Evolutionary conservation across 1,140 invertebrate genomes (phyloP), one percentile per base, ranked within the genome.

Genomic region (Formica exsecta): DNA sequence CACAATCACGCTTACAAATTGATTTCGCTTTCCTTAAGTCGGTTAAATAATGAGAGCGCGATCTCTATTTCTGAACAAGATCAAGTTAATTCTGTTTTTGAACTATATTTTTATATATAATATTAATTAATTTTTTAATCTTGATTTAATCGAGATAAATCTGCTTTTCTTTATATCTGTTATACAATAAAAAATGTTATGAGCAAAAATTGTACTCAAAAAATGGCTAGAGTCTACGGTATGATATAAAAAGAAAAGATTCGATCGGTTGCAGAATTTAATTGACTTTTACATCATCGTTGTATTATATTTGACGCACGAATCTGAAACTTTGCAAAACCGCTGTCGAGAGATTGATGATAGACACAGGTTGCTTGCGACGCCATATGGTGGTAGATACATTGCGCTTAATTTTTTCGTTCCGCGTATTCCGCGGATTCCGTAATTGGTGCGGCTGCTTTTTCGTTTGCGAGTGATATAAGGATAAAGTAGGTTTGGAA

Each of bases 381-480:
- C 68, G 79, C 79, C 79, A 83, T 83, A 83, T 74, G 66, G 54
- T 61, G 79, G 62, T 44, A 81, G 51, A 81, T 73, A 81, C 51
- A 81, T 29, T n/a, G 77, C 51, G 38, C 38, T 44, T 51, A 5
- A 51, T 25, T 51, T 22, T 71, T 59, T 71, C 51, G 16, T 70
- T 57, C 16, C 32, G 3, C 65, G 65, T 51, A 19, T 51, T 73
- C 79, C 22, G 1, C 65, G 66, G 48, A 19, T 51, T 73, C 79
- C 79, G 13, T 83, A 73, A 51, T 83, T 83, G 54, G 38, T 38
- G 68, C 54, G 66, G 36, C 51, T 22, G 66, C 54, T 71, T 70
- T 80, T 80, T 80, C 51, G 36, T 70, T 41, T 41, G 77, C 64
- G 36, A 70, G 4, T 81, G 66, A 73, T 81, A 73, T 32, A 61